Evolutionary conservation across 2,797 vertebrate genomes (phyloP).

Genomic region (Catharus ustulatus): DNA sequence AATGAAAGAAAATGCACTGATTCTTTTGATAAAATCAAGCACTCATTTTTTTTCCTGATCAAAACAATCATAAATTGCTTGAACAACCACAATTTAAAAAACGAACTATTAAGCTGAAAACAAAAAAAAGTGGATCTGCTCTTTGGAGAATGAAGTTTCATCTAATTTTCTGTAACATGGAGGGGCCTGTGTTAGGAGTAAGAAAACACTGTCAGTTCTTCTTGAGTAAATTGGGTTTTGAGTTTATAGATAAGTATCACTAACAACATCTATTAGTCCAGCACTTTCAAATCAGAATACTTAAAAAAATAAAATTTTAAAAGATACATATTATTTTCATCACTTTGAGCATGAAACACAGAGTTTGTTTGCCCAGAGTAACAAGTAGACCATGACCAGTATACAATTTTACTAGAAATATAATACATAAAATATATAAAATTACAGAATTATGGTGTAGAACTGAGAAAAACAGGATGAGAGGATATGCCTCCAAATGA

Average conservation of each 20-base stretch:
- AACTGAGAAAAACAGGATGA: not conserved
- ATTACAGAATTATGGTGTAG: not conserved
- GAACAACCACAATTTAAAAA: not conserved
- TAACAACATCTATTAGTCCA: not conserved
- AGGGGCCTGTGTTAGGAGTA: not conserved
- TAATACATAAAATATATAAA: not conserved
- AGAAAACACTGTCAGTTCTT: not conserved
- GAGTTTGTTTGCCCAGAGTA: not conserved
- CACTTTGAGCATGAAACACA: not conserved
- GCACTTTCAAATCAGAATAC: not conserved
- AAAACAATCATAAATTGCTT: constrained; percentile 9
- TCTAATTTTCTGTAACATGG: not conserved
- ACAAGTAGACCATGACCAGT: not conserved
- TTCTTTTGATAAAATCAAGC: not conserved
- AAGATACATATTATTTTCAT: not conserved
- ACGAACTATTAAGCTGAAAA: not conserved
- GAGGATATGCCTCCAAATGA: not conserved
- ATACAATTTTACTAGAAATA: not conserved
- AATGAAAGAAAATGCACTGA: not conserved
- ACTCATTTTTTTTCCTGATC: not conserved
- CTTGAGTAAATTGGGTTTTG: not conserved
- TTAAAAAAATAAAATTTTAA: not conserved
- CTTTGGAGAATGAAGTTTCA: not conserved
- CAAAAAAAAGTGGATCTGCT: not conserved
- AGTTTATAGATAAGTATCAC: not conserved